Percentiles rank a stretch among this genome's conserved stretches.
These are phyloP conservation scores for Drosophila nebulosa DNA, from an alignment of 1,140 invertebrate genomes.

Conservation along the genomic window DNA sequence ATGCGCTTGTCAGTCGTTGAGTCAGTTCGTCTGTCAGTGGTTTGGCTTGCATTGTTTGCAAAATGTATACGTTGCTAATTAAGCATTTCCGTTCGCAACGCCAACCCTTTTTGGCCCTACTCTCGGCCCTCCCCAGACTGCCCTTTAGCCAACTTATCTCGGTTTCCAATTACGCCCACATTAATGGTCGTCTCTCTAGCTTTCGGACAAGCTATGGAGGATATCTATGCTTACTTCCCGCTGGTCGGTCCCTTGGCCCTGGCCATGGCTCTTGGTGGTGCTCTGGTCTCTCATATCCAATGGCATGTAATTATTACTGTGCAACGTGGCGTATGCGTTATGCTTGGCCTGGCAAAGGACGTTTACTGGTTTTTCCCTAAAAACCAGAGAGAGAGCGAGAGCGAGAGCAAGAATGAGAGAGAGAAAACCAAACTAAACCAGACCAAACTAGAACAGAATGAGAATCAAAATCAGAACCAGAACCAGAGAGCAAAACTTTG, in stretches of 20 bases:
- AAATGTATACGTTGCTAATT: constrained; percentile 77
- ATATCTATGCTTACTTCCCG: constrained; percentile 20
- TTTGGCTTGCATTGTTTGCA: constrained; percentile 67
- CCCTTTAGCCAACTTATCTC: constrained; percentile 22
- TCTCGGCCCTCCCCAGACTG: constrained; percentile 1
- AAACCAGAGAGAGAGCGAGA: background rate
- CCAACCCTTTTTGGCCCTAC: constrained; percentile 26
- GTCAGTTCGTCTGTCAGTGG: constrained; percentile 16
- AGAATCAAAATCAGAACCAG: too few relatives aligned
- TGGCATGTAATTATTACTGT: constrained; percentile 78
- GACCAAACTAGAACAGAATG: background rate
- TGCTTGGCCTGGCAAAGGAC: constrained; percentile 68
- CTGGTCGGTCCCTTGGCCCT: constrained; percentile 14
- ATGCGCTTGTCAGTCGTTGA: background rate
- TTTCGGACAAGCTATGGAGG: background rate
- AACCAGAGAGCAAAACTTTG: constrained; percentile 1
- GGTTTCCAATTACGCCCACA: constrained; percentile 76
- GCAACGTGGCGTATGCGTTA: constrained; percentile 76
- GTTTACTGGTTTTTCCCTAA: background rate
- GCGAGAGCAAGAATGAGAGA: background rate
- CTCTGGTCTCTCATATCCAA: constrained; percentile 48
- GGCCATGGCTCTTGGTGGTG: background rate
- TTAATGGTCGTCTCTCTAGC: constrained; percentile 53
- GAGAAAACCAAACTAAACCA: background rate
- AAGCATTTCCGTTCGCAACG: constrained; percentile 48